A percentile compares a stretch with the other conserved stretches of the same genome.
Evolutionary conservation across 1,140 invertebrate genomes (phyloP).

Genomic region (Archivesica marissinica): DNA sequence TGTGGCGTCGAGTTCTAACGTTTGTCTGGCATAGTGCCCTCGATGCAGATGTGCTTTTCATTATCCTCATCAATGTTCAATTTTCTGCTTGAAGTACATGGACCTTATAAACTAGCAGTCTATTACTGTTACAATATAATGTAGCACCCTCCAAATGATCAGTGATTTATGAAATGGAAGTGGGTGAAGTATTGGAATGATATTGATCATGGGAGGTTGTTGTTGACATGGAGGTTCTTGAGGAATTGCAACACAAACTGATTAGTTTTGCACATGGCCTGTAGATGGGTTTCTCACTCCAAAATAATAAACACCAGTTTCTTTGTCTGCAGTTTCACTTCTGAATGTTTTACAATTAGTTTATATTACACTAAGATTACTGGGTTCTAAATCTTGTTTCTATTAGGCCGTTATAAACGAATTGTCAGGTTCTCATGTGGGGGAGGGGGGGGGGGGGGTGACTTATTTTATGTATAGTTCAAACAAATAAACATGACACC

Average conservation of each 20-base stretch:
- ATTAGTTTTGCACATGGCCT: neutral
- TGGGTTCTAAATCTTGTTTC: too few species aligned
- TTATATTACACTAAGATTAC: too few species aligned
- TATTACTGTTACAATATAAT: neutral
- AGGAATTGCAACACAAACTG: conserved; percentile 12
- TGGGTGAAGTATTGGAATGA: neutral
- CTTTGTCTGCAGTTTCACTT: too few species aligned
- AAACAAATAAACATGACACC: too few species aligned
- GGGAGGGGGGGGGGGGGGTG: too few species aligned
- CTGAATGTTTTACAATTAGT: too few species aligned
- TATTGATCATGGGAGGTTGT: neutral
- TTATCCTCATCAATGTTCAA: conserved; percentile 29
- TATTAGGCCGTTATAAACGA: too few species aligned
- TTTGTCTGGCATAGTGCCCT: neutral
- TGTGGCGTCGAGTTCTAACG: neutral
- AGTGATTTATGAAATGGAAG: conserved; percentile 8
- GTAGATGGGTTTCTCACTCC: neutral
- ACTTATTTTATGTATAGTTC: too few species aligned
- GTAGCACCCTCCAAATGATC: neutral
- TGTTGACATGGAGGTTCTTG: too few species aligned
- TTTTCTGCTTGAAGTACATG: neutral
- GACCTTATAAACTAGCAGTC: neutral
- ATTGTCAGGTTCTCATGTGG: too few species aligned
- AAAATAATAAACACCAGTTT: neutral
- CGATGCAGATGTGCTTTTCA: neutral